phyloP scores from a whole-genome alignment of 2,797 vertebrate genomes.

The Arctocebus calabarensis region DNA sequence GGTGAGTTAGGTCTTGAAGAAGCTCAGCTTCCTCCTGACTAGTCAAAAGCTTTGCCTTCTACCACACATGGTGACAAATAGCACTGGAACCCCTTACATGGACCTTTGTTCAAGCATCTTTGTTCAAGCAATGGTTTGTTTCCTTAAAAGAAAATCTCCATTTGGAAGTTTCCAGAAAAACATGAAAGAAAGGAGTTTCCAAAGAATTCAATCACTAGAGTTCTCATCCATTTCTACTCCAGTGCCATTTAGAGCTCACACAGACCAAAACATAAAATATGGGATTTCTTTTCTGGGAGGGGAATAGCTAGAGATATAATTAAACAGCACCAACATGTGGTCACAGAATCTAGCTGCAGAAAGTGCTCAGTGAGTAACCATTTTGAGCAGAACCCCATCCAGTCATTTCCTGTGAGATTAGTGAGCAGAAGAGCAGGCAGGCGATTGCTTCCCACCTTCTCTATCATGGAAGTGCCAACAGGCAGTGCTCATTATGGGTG shows the following conservation, averaged over 20 bases:
- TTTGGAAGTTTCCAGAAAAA: slow-evolving; percentile 5
- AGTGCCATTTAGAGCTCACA: neutral
- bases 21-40: neutral
- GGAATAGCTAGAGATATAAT: neutral
- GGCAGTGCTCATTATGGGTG: neutral
- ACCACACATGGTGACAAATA: neutral
- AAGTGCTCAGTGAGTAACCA: fast-evolving
- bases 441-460: neutral
- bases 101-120: neutral
- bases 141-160: neutral
- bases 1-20: neutral
- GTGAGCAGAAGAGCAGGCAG: neutral
- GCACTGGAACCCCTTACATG: neutral
- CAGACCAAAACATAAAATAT: slow-evolving; percentile 1
- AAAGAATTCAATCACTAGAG: neutral
- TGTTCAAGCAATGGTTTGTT: neutral
- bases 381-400: neutral
- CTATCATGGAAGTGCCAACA: neutral
- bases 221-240: neutral
- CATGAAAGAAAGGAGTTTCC: neutral
- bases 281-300: neutral
- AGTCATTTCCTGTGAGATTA: neutral
- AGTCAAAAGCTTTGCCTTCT: neutral
- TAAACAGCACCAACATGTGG: neutral
- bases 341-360: neutral